These are phyloP conservation scores for Spinibarbus caldwelli DNA, from an alignment of 2,797 vertebrate species.

Conservation along the genomic window DNA sequence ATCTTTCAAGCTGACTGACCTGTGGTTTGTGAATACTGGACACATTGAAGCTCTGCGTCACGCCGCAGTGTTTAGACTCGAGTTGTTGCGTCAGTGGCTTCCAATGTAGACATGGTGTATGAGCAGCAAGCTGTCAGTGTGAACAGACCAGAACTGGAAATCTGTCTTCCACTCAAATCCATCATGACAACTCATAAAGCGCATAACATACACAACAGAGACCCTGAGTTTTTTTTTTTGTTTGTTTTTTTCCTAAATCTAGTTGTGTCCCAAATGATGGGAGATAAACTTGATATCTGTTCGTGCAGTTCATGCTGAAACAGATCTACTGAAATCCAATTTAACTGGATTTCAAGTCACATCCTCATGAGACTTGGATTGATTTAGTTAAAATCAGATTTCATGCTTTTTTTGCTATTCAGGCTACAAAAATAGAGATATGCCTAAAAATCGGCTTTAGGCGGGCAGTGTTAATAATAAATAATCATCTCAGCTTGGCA, in stretches of 20 bases:
- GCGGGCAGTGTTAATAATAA: not conserved
- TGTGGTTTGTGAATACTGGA: not conserved
- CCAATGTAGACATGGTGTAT: not conserved
- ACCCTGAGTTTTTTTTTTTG: not conserved
- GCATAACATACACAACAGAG: not conserved
- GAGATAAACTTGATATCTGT: not conserved
- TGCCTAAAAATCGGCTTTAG: slow-evolving; percentile 3
- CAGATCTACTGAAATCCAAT: slow-evolving; percentile 1
- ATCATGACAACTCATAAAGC: not conserved
- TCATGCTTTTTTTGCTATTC: slow-evolving; percentile 3
- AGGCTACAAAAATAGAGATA: not conserved
- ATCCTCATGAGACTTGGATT: not conserved
- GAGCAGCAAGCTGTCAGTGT: not conserved
- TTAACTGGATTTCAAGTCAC: slow-evolving; percentile 17
- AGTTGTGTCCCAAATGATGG: not conserved
- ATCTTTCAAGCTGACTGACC: not conserved
- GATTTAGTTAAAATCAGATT: slow-evolving; percentile 25
- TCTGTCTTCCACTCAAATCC: not conserved
- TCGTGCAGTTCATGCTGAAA: slow-evolving; percentile 12
- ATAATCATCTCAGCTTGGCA: slow-evolving; percentile 11
- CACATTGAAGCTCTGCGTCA: not conserved
- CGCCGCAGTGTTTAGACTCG: not conserved
- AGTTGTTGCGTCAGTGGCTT: not conserved
- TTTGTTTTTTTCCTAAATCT: not conserved
- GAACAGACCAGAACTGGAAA: not conserved